Conservation (phyloP, 1,140 invertebrate species). For the Aphaenogaster rudis region DNA sequence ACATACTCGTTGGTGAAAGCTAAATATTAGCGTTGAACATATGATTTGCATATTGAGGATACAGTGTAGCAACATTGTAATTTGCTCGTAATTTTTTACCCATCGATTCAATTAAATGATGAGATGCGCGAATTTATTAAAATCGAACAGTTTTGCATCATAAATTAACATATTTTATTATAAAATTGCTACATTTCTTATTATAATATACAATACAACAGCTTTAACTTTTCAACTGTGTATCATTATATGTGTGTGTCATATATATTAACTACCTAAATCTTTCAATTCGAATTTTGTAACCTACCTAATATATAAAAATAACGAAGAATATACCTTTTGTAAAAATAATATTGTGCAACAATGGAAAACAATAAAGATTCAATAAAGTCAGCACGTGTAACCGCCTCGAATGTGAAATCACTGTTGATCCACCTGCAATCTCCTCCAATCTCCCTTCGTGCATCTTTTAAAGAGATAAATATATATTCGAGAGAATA, state of each 20-base stretch:
- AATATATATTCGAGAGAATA: neutral
- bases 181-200: neutral
- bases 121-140: neutral
- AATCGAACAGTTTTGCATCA: neutral
- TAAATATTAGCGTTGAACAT: neutral
- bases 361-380: neutral
- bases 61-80: neutral
- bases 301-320: neutral
- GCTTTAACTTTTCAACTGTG: neutral
- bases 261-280: neutral
- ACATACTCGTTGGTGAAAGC: neutral
- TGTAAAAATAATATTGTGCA: neutral
- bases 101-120: neutral
- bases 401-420: constrained; percentile 7
- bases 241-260: neutral
- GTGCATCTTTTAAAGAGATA: neutral
- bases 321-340: neutral
- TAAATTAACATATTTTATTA: neutral
- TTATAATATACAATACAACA: neutral
- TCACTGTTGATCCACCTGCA: neutral
- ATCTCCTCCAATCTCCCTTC: constrained; percentile 5
- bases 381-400: constrained; percentile 23
- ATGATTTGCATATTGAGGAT: neutral
- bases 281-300: neutral
- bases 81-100: neutral